Percentiles rank a stretch among this genome's conserved stretches.
Conservation (phyloP, 2,888 invertebrate genomes). For the Micoletzkya japonica region DNA sequence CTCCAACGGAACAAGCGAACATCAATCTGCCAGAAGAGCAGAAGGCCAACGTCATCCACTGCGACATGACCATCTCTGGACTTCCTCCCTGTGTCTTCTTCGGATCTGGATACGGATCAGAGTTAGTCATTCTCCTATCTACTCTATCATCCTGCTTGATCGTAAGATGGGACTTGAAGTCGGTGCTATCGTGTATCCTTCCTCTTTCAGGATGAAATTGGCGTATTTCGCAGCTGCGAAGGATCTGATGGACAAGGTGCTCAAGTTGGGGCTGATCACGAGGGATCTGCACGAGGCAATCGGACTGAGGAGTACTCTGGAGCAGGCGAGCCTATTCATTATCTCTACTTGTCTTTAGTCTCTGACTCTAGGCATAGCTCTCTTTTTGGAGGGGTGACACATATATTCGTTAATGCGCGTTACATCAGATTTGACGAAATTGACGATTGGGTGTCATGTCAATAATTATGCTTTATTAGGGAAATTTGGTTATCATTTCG, state of each 20-base stretch:
- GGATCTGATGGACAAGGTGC: conserved; percentile 39
- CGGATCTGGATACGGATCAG: conserved; percentile 41
- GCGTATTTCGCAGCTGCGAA: conserved; percentile 39
- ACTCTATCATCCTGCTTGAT: not conserved
- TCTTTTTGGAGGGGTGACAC: too few species aligned
- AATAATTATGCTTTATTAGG: too few species aligned
- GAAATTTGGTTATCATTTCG: too few species aligned
- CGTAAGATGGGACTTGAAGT: not conserved
- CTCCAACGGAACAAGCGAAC: not conserved
- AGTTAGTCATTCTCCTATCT: conserved; percentile 17
- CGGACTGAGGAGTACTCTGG: conserved; percentile 20
- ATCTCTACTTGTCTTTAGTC: not conserved
- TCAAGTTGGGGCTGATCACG: conserved; percentile 36
- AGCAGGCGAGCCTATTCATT: conserved; percentile 22
- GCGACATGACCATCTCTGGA: conserved; percentile 35
- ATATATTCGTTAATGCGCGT: too few species aligned
- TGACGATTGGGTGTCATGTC: too few species aligned
- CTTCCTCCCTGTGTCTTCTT: conserved; percentile 38
- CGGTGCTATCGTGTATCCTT: not conserved
- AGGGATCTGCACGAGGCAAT: conserved; percentile 33
- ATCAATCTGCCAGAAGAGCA: conserved; percentile 11
- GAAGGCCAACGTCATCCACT: conserved; percentile 33
- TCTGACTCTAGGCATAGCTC: too few species aligned
- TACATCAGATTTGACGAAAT: too few species aligned
- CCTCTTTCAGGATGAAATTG: conserved; percentile 29